Base-by-base conservation (phyloP, 2,113 vertebrate genomes). In the Gadus macrocephalus region DNA sequence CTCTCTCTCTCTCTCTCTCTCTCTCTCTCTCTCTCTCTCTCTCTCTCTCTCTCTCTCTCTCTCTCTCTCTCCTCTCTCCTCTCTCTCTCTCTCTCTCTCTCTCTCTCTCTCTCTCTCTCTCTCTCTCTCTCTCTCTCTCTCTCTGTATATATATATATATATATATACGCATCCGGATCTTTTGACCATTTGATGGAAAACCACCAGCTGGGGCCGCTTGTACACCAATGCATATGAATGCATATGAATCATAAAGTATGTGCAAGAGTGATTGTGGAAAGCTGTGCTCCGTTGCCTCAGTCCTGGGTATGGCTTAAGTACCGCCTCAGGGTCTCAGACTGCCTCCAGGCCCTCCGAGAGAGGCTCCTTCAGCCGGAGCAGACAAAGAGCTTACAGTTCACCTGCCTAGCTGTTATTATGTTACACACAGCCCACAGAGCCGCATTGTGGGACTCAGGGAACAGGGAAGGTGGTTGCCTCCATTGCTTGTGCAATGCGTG, bases 311-410 rank as follows among this genome's bases (percentile, higher is more conserved):
- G 67, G 60, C 70, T 79, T 76, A 71, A 82, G 78, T 63, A 79
- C 60, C 74, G 81, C 79, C 74, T 70, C 80, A 8, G 15, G 78
- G 73, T 56, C 80, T 79, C 79, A 49, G 11, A 49, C 42, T 14
- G 2, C 42, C 20, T 20, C 20, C 42, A 11, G 42, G 42, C 42
- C 69, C 78, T 80, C 78, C 75, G 27, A 74, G 76, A 75, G 83
- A 81, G 80, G 74, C 74, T 78, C 72, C 79, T 83, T 67, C 72
- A 73, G 83, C 84, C 75, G 67, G 72, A 20, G 70, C 74, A 82
- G 78, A 90, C 87, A 90, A 90, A 89, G 89, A 83, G 42, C 81
- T 78, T 66, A 86, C 86, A 90, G 88, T 90, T 88, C 81, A 89
- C 86, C 88, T 86, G 82, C 82, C 79, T 2, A 69, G 76, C 71